phyloP scores from a whole-genome alignment of 2,113 vertebrate species.

The Crocuta crocuta region DNA sequence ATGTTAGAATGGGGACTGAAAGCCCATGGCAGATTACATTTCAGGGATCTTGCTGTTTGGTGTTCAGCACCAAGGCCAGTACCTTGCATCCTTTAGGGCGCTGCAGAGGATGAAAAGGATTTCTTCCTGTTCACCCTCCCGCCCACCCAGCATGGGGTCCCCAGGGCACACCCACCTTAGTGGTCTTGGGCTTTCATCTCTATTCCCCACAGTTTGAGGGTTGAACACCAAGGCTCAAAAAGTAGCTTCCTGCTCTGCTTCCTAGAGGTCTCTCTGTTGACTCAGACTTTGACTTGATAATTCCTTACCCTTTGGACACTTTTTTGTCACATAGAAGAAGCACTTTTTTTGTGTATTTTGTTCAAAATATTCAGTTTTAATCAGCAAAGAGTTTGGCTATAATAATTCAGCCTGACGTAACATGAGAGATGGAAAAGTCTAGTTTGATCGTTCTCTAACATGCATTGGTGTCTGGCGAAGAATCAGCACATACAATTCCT shows the following conservation, averaged over 20 bases:
- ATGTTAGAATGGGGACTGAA: not conserved
- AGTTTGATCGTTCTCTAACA: not conserved
- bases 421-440: not conserved
- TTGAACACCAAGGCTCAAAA: not conserved
- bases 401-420: not conserved
- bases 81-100: too few species aligned
- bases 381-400: not conserved
- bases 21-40: not conserved
- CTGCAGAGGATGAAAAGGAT: accelerated
- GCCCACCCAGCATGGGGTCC: not conserved
- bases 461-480: not conserved
- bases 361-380: not conserved
- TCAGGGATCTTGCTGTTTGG: not conserved
- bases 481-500: not conserved
- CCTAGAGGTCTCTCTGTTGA: too few species aligned
- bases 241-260: not conserved
- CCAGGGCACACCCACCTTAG: not conserved
- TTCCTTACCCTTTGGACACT: not conserved
- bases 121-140: not conserved
- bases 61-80: not conserved
- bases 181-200: not conserved
- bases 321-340: not conserved
- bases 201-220: not conserved
- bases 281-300: not conserved
- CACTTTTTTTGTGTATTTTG: not conserved